These are phyloP conservation scores for Esperia sulphurella DNA, from an alignment of 2,888 invertebrate species.

Conservation along the genomic window DNA sequence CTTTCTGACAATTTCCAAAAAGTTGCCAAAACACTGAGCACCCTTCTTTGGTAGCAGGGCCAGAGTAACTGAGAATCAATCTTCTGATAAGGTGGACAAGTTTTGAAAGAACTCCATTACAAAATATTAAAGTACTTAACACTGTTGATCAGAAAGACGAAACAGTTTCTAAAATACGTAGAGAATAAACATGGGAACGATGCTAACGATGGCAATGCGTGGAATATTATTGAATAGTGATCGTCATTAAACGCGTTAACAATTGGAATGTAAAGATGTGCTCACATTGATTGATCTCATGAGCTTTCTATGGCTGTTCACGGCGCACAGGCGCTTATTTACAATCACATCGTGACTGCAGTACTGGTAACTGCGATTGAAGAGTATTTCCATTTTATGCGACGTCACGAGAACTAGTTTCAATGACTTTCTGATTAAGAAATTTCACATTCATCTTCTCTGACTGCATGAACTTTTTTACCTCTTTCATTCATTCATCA, in stretches of 20 bases:
- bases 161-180: background rate
- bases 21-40: no score
- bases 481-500: no score
- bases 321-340: slow-evolving; percentile 30
- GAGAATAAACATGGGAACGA: background rate
- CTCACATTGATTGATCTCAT: slow-evolving; percentile 42
- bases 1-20: no score
- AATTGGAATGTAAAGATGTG: slow-evolving; percentile 31
- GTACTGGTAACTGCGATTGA: slow-evolving; percentile 3
- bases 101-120: no score
- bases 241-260: slow-evolving; percentile 26
- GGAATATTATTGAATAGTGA: slow-evolving; percentile 20
- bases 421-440: no score
- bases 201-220: slow-evolving; percentile 9
- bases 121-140: no score
- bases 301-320: slow-evolving; percentile 23
- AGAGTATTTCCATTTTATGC: background rate
- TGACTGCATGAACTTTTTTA: no score
- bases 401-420: background rate
- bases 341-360: slow-evolving; percentile 51
- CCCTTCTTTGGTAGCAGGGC: no score
- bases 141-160: no score
- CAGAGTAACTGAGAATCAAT: no score
- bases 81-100: no score
- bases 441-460: no score